Percentiles rank a stretch among this genome's conserved stretches.
These are phyloP conservation scores for Pogonomyrmex barbatus DNA, from an alignment of 1,140 invertebrate species.

Conservation along the genomic window DNA sequence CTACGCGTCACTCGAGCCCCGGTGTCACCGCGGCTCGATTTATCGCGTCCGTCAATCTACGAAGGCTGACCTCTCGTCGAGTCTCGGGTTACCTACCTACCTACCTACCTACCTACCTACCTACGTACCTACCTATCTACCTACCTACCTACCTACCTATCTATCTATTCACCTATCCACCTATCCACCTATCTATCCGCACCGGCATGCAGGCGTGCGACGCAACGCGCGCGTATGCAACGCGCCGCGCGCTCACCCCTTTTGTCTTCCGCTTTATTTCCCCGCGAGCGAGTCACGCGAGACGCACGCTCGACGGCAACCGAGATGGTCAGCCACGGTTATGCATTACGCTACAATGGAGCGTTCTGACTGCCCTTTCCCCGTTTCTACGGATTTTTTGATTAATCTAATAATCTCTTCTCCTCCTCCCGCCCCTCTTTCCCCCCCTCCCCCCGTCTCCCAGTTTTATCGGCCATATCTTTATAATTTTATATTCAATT, in stretches of 20 bases:
- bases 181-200: not conserved
- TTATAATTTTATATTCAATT: no score
- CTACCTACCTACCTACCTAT: constrained; percentile 67
- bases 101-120: constrained; percentile 44
- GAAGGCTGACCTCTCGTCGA: constrained; percentile 82
- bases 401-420: not conserved
- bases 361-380: no score
- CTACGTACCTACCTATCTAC: constrained; percentile 72
- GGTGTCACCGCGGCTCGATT: constrained; percentile 78
- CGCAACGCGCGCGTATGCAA: constrained; percentile 65
- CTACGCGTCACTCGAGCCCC: constrained; percentile 72
- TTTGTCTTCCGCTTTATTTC: constrained; percentile 77
- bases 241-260: constrained; percentile 15
- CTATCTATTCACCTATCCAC: not conserved
- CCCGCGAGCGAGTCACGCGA: constrained; percentile 51
- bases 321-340: constrained; percentile 40
- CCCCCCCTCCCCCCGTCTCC: no score
- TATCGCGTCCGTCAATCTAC: constrained; percentile 85
- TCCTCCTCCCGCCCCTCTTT: not conserved
- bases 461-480: no score
- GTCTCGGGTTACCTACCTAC: constrained; percentile 82
- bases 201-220: constrained; percentile 66
- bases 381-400: not conserved
- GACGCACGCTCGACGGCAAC: constrained; percentile 65
- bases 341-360: not conserved